Evolutionary conservation across 2,113 vertebrate species (phyloP).

Genomic region (Bostrychus sinensis): DNA sequence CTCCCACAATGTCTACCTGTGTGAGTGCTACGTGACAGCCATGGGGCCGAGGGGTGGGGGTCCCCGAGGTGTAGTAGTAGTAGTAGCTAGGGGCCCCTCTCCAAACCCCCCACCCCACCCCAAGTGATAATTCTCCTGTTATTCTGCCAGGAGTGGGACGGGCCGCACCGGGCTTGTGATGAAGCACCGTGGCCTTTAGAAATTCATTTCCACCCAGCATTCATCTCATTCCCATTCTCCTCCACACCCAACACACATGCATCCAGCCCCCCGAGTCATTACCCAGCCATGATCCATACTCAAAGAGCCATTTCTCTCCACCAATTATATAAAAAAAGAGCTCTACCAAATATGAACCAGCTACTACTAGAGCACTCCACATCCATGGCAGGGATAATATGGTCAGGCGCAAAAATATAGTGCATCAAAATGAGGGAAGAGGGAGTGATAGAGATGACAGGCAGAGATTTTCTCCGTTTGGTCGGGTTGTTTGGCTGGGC

Average conservation of each 20-base stretch:
- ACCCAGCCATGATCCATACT: slow-evolving; percentile 60
- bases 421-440: slow-evolving; percentile 3
- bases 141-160: slow-evolving; percentile 77
- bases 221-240: slow-evolving; percentile 84
- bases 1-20: slow-evolving; percentile 66
- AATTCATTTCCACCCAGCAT: slow-evolving; percentile 85
- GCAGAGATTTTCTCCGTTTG: slow-evolving; percentile 33
- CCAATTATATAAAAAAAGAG: slow-evolving; percentile 49
- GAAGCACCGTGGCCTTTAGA: slow-evolving; percentile 86
- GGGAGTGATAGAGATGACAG: slow-evolving; percentile 20
- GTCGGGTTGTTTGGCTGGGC: slow-evolving; percentile 33
- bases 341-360: slow-evolving; percentile 41
- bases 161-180: slow-evolving; percentile 73
- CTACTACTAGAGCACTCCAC: slow-evolving; percentile 15
- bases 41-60: slow-evolving; percentile 27
- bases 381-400: slow-evolving; percentile 17
- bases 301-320: slow-evolving; percentile 48
- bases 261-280: slow-evolving; percentile 52
- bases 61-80: slow-evolving; percentile 73
- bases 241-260: slow-evolving; percentile 42
- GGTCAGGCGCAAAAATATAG: slow-evolving; percentile 9
- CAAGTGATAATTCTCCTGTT: slow-evolving; percentile 76
- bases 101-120: slow-evolving; percentile 82
- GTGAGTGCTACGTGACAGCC: slow-evolving; percentile 39
- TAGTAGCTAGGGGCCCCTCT: slow-evolving; percentile 55